Conservation (phyloP, 2,113 vertebrate species). For the Acrocephalus arundinaceus region DNA sequence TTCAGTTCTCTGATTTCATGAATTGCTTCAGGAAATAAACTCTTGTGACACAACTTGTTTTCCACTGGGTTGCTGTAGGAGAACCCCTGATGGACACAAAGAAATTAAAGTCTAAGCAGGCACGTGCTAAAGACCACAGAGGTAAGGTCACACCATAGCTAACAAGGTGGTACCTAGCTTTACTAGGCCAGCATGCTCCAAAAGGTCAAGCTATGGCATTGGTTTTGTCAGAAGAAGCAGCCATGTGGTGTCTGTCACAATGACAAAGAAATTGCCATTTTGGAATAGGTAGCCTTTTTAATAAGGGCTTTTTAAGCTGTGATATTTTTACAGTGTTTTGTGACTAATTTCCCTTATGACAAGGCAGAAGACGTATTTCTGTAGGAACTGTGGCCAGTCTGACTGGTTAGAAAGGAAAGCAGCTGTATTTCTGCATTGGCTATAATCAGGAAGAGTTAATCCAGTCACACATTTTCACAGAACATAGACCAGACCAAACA, state of each 20-base stretch:
- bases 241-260: not conserved
- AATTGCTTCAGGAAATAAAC: not conserved
- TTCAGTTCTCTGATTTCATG: not conserved
- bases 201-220: not conserved
- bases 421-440: not conserved
- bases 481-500: not conserved
- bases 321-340: not conserved
- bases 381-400: not conserved
- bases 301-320: not conserved
- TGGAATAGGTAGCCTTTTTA: not conserved
- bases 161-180: not conserved
- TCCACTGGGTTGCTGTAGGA: not conserved
- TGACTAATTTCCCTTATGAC: not conserved
- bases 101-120: not conserved
- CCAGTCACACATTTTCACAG: not conserved
- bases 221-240: not conserved
- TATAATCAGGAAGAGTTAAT: not conserved
- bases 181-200: not conserved
- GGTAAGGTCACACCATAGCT: not conserved
- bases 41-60: not conserved
- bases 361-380: not conserved
- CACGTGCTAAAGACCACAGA: not conserved
- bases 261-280: not conserved
- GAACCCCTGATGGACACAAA: rapidly evolving
- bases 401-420: not conserved